These are phyloP conservation scores for Malurus leucopterus DNA, from an alignment of 2,797 vertebrate species.

Conservation along the genomic window DNA sequence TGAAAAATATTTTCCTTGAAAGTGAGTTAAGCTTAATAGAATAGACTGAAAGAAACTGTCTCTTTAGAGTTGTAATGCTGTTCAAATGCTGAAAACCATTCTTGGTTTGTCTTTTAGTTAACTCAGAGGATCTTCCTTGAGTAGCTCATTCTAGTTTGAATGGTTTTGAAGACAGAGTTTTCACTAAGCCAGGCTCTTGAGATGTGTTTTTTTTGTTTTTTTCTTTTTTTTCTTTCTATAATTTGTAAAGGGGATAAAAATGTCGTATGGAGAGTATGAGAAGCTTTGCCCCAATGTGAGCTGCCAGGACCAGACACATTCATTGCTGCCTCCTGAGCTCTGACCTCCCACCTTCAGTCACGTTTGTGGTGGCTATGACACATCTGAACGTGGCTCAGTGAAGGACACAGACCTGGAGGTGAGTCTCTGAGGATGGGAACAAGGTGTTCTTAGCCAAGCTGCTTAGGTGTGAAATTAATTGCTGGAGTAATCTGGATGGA, in stretches of 20 bases:
- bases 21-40: not conserved
- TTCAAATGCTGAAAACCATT: not conserved
- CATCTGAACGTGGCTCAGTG: not conserved
- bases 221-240: not conserved
- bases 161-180: not conserved
- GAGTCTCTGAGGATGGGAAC: not conserved
- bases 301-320: not conserved
- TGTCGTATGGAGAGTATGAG: not conserved
- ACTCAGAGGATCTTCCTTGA: not conserved
- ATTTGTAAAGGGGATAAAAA: not conserved
- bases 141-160: not conserved
- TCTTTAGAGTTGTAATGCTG: not conserved
- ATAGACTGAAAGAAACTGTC: not conserved
- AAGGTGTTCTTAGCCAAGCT: not conserved
- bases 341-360: not conserved
- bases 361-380: not conserved
- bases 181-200: not conserved
- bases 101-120: not conserved
- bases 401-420: not conserved
- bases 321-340: not conserved
- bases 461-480: not conserved
- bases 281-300: rapidly evolving
- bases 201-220: not conserved
- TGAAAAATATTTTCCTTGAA: not conserved
- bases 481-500: not conserved